These are phyloP conservation scores for rat (Rattus norvegicus) DNA, from an alignment of 2,113 vertebrate species.

Conservation along the genomic window DNA sequence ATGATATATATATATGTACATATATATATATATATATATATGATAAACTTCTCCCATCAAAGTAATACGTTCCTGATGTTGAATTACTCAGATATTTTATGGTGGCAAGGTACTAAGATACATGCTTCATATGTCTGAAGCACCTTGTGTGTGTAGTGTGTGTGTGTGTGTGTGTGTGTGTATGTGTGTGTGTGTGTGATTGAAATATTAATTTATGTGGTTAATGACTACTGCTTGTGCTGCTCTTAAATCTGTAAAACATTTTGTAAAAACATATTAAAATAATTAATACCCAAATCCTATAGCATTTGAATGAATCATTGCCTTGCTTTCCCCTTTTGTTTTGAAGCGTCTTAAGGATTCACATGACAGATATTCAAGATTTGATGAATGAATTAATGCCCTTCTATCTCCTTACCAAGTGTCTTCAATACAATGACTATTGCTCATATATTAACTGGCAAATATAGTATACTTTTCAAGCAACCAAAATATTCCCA, in stretches of 20 bases:
- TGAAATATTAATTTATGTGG: background rate
- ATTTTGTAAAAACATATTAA: background rate
- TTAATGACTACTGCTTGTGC: background rate
- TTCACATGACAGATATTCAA: background rate
- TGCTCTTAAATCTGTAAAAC: background rate
- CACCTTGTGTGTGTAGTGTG: background rate
- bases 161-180: too few species aligned
- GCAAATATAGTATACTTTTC: constrained; percentile 25
- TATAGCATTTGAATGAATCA: constrained; percentile 12
- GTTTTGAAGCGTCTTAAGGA: background rate
- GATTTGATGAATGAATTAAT: constrained; percentile 60
- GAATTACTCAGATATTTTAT: background rate
- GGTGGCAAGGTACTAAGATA: background rate
- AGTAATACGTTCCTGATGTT: background rate
- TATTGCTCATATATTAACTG: constrained; percentile 7
- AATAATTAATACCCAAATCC: constrained; percentile 44
- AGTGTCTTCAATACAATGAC: constrained; percentile 14
- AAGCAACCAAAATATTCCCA: background rate
- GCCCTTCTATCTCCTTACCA: background rate
- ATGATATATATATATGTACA: too few species aligned
- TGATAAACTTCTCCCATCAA: background rate
- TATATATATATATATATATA: too few species aligned
- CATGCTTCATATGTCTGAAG: background rate
- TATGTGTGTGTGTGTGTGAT: background rate
- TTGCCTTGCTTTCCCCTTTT: constrained; percentile 40